Conservation (phyloP, 2,113 vertebrate genomes). For the Montifringilla adamsi region DNA sequence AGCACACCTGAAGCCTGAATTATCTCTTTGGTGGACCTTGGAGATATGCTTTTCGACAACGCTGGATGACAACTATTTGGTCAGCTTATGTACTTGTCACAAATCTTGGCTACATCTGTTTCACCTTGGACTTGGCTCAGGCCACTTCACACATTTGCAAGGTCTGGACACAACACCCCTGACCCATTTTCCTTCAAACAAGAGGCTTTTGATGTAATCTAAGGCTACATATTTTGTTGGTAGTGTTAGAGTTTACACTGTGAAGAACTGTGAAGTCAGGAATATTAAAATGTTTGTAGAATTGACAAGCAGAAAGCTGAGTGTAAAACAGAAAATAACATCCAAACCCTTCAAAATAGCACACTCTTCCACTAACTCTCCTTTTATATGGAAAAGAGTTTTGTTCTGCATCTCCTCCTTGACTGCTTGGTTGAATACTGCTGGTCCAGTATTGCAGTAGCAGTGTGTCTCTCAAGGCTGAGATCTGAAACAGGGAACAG, state of each 20-base stretch:
- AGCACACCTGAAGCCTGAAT: not conserved
- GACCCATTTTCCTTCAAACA: not conserved
- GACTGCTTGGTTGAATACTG: not conserved
- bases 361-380: not conserved
- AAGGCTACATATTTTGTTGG: not conserved
- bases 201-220: not conserved
- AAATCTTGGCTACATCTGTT: not conserved
- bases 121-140: not conserved
- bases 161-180: not conserved
- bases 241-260: not conserved
- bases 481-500: not conserved
- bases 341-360: not conserved
- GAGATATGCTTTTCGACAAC: not conserved
- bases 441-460: not conserved
- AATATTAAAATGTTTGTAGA: conserved; percentile 34
- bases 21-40: not conserved
- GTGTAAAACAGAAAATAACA: conserved; percentile 12
- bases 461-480: not conserved
- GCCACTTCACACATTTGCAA: not conserved
- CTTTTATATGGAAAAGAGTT: not conserved
- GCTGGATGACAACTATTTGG: not conserved
- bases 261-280: not conserved
- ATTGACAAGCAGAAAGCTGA: not conserved
- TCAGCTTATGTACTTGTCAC: not conserved
- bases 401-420: not conserved